phyloP scores from a whole-genome alignment of 2,797 vertebrate species.

The Morelia viridis region DNA sequence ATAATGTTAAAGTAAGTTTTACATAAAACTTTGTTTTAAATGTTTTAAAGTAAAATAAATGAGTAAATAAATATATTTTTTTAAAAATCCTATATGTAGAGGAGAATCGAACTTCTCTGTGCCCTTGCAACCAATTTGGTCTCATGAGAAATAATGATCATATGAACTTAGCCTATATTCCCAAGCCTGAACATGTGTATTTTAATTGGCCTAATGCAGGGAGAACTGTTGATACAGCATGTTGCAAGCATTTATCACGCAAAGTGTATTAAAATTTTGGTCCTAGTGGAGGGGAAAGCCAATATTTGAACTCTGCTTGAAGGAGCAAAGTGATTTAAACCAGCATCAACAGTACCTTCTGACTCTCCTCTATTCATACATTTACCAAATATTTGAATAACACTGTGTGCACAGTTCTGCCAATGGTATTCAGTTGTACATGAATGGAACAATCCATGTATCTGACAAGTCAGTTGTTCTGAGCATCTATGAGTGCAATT shows the following conservation, averaged over 20 bases:
- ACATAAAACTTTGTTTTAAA: not conserved
- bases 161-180: not conserved
- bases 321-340: not conserved
- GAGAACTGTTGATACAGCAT: not conserved
- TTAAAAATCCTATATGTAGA: not conserved
- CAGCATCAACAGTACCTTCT: not conserved
- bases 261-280: not conserved
- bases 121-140: not conserved
- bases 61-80: not conserved
- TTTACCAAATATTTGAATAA: not conserved
- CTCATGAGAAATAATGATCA: not conserved
- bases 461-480: constrained; percentile 27
- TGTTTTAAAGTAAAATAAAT: not conserved
- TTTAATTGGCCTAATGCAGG: not conserved
- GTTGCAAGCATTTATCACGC: not conserved
- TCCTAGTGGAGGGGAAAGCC: not conserved
- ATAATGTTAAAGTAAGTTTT: not conserved
- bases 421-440: not conserved
- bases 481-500: constrained; percentile 5
- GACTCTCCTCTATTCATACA: not conserved
- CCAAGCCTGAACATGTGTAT: not conserved
- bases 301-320: not conserved
- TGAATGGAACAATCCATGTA: not conserved
- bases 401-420: not conserved
- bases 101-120: not conserved